Evolutionary conservation across 2,113 vertebrate species (phyloP).

Genomic region (Clarias gariepinus): DNA sequence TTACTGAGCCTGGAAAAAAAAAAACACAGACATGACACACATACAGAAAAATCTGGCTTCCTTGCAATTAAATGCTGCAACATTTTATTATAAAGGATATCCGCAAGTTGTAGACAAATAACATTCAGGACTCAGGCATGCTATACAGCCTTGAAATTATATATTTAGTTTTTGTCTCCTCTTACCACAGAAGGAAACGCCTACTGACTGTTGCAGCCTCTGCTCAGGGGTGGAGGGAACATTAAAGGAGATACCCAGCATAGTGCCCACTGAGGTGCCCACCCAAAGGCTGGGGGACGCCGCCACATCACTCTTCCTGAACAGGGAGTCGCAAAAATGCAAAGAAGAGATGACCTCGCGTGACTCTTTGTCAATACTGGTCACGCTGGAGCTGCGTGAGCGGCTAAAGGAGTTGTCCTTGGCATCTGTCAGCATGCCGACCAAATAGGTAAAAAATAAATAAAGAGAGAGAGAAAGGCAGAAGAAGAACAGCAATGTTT

Average conservation of each 20-base stretch:
- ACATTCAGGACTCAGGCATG: background rate
- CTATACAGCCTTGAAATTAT: background rate
- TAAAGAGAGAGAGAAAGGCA: slow-evolving; percentile 15
- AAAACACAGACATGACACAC: slow-evolving; percentile 31
- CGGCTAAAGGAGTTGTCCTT: slow-evolving; percentile 93
- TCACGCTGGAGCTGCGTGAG: slow-evolving; percentile 93
- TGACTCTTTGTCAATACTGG: slow-evolving; percentile 94
- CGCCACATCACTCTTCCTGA: slow-evolving; percentile 79
- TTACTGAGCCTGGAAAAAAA: slow-evolving; percentile 78
- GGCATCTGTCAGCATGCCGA: slow-evolving; percentile 75
- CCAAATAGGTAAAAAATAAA: slow-evolving; percentile 16
- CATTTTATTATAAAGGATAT: background rate
- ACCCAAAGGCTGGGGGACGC: slow-evolving; percentile 87
- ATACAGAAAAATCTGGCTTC: background rate
- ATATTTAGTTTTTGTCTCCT: background rate
- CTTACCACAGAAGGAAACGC: slow-evolving; percentile 89
- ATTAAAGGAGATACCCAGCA: slow-evolving; percentile 84
- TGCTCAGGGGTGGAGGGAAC: slow-evolving; percentile 86
- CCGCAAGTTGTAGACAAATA: background rate
- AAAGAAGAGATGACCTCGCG: slow-evolving; percentile 92
- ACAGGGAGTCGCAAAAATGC: slow-evolving; percentile 89
- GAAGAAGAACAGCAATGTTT: background rate
- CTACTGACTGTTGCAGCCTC: slow-evolving; percentile 86
- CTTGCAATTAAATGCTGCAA: background rate
- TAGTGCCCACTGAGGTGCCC: slow-evolving; percentile 88